Evolutionary conservation across 2,113 vertebrate genomes (phyloP).

Genomic region (Herpailurus yagouaroundi): DNA sequence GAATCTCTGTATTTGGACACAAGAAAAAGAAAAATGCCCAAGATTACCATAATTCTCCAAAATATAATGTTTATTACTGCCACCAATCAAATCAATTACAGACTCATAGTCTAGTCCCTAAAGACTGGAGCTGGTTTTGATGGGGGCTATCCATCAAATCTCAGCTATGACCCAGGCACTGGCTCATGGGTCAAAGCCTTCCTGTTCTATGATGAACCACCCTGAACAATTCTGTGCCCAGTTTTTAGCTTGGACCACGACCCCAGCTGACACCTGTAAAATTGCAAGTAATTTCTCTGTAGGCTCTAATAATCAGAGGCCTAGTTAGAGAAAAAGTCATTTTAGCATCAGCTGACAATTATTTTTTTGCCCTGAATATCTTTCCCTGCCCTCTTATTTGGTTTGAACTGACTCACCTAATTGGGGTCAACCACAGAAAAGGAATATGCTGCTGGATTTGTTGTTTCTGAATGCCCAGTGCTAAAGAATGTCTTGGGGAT

Average conservation of each 20-base stretch:
- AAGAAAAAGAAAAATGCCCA: neutral
- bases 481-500: neutral
- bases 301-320: neutral
- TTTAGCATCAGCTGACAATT: neutral
- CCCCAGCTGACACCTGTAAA: conserved; percentile 23
- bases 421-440: neutral
- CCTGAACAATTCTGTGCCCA: neutral
- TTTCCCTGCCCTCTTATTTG: neutral
- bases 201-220: neutral
- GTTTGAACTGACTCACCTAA: conserved; percentile 28
- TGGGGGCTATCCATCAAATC: neutral
- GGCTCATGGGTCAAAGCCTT: neutral
- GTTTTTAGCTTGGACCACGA: conserved; percentile 34
- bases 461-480: neutral
- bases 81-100: neutral
- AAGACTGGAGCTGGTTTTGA: conserved; percentile 25
- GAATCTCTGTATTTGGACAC: conserved; percentile 39
- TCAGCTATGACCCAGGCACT: neutral
- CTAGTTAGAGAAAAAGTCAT: conserved; percentile 41
- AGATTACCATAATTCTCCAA: conserved; percentile 12
- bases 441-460: neutral
- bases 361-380: neutral
- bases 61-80: conserved; percentile 7
- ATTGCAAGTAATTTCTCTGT: neutral
- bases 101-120: neutral